Evolutionary conservation across 2,888 invertebrate species (phyloP).

Genomic region (Ypsolopha sequella): DNA sequence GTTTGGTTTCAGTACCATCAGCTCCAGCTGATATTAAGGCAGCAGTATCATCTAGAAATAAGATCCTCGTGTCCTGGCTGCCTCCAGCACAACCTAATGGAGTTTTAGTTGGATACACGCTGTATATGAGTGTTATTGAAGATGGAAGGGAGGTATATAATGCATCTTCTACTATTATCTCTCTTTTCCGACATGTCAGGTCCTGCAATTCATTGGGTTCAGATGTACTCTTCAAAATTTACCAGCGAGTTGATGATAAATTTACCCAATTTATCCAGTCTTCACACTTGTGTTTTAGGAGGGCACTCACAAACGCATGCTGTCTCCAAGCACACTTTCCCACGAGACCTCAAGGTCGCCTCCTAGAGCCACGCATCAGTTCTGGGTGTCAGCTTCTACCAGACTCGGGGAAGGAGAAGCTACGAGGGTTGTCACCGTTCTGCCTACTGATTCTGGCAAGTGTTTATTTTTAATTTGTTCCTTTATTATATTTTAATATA

Average conservation of each 20-base stretch:
- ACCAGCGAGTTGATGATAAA: no score
- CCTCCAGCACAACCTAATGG: constrained; percentile 90
- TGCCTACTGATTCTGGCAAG: constrained; percentile 77
- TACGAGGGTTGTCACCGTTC: constrained; percentile 81
- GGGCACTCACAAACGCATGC: constrained; percentile 80
- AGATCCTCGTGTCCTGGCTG: constrained; percentile 90
- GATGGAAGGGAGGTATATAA: constrained; percentile 75
- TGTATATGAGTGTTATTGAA: constrained; percentile 85
- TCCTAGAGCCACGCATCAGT: constrained; percentile 80
- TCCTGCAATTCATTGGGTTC: constrained; percentile 9
- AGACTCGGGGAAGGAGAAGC: constrained; percentile 87
- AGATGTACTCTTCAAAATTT: not conserved
- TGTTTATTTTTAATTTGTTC: not conserved
- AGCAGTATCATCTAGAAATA: constrained; percentile 85
- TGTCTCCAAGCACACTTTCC: constrained; percentile 77
- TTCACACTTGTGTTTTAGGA: constrained; percentile 46
- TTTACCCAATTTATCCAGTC: not conserved
- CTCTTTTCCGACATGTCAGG: constrained; percentile 15
- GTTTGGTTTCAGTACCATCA: constrained; percentile 78
- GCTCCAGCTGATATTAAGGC: constrained; percentile 93
- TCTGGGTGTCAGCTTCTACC: constrained; percentile 81
- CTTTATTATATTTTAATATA: no score
- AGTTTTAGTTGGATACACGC: constrained; percentile 83
- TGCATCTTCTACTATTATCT: not conserved
- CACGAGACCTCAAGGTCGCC: constrained; percentile 80